Percentiles rank a stretch among this genome's conserved stretches.
Conservation (phyloP, 2,113 vertebrate species). For the Silurus glanis region DNA sequence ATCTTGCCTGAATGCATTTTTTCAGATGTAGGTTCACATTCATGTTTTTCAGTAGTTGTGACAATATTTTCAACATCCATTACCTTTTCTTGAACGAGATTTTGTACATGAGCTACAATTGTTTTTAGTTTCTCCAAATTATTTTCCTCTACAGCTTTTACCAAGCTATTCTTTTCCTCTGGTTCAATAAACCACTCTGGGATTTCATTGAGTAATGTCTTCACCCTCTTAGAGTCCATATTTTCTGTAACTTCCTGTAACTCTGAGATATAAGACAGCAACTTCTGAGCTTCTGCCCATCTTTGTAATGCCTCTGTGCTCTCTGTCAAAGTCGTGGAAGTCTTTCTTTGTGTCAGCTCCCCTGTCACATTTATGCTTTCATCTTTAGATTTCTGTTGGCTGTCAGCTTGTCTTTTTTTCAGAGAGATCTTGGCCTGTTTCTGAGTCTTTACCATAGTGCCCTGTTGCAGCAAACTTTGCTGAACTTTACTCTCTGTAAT, state of each 20-base stretch:
- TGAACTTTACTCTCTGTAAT: slow-evolving; percentile 59
- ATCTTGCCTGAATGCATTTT: slow-evolving; percentile 58
- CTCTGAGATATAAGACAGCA: slow-evolving; percentile 75
- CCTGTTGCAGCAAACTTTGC: slow-evolving; percentile 56
- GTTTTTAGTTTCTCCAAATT: slow-evolving; percentile 70
- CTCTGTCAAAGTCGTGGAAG: slow-evolving; percentile 61
- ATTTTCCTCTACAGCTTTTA: slow-evolving; percentile 58
- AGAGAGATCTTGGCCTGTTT: slow-evolving; percentile 60
- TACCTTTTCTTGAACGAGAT: slow-evolving; percentile 67
- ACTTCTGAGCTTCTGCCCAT: slow-evolving; percentile 72
- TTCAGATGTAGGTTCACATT: slow-evolving; percentile 66
- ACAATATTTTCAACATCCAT: slow-evolving; percentile 67
- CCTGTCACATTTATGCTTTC: slow-evolving; percentile 57
- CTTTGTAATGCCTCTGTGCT: slow-evolving; percentile 70
- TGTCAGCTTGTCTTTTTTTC: slow-evolving; percentile 59
- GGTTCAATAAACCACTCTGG: slow-evolving; percentile 72
- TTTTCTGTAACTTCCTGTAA: slow-evolving; percentile 70
- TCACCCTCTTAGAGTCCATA: slow-evolving; percentile 68
- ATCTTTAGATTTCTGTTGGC: slow-evolving; percentile 56
- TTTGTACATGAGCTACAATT: slow-evolving; percentile 69
- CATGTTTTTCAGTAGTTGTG: slow-evolving; percentile 67
- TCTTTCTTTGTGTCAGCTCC: slow-evolving; percentile 58
- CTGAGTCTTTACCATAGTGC: slow-evolving; percentile 53
- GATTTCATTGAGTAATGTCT: slow-evolving; percentile 69
- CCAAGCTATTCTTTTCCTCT: slow-evolving; percentile 70